Percentiles rank a stretch among this genome's conserved stretches.
Evolutionary conservation across 2,888 invertebrate genomes (phyloP).

Genomic region (Cerastis rubricosa): DNA sequence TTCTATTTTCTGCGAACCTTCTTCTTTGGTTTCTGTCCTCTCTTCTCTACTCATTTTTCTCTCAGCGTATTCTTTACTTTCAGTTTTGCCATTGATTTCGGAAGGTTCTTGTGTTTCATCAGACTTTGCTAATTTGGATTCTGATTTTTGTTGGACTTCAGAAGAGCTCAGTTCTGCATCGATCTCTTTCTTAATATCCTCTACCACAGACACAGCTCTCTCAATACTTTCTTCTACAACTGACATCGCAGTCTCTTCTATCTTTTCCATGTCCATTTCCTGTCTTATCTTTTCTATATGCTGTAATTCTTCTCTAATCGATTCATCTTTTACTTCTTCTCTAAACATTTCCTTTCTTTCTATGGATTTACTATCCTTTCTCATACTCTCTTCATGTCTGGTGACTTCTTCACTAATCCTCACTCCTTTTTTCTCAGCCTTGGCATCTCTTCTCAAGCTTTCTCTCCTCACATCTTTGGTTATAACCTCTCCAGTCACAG

Average conservation of each 20-base stretch:
- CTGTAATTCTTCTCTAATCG: slow-evolving; percentile 62
- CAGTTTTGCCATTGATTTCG: slow-evolving; percentile 33
- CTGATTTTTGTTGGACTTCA: slow-evolving; percentile 17
- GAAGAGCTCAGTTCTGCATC: slow-evolving; percentile 68
- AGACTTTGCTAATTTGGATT: slow-evolving; percentile 38
- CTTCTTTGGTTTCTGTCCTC: slow-evolving; percentile 34
- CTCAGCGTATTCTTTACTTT: slow-evolving; percentile 35
- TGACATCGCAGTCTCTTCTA: slow-evolving; percentile 80
- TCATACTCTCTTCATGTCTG: slow-evolving; percentile 28
- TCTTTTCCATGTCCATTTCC: slow-evolving; percentile 77
- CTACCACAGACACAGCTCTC: slow-evolving; percentile 80
- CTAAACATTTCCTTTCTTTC: slow-evolving; percentile 55
- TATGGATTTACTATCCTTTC: slow-evolving; percentile 48
- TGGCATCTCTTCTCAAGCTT: slow-evolving; percentile 19
- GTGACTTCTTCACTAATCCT: slow-evolving; percentile 37
- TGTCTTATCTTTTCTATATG: slow-evolving; percentile 72
- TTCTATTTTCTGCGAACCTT: slow-evolving; percentile 20
- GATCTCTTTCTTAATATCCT: slow-evolving; percentile 82
- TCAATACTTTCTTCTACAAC: slow-evolving; percentile 83
- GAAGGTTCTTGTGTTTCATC: slow-evolving; percentile 39
- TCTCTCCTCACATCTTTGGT: slow-evolving; percentile 45
- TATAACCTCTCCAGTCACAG: slow-evolving; percentile 12
- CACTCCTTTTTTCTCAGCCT: slow-evolving; percentile 29
- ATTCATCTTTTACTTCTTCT: slow-evolving; percentile 63
- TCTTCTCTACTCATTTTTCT: slow-evolving; percentile 46